Evolutionary conservation across 2,113 vertebrate species (phyloP).

Genomic region (Oxygymnocypris stewartii): DNA sequence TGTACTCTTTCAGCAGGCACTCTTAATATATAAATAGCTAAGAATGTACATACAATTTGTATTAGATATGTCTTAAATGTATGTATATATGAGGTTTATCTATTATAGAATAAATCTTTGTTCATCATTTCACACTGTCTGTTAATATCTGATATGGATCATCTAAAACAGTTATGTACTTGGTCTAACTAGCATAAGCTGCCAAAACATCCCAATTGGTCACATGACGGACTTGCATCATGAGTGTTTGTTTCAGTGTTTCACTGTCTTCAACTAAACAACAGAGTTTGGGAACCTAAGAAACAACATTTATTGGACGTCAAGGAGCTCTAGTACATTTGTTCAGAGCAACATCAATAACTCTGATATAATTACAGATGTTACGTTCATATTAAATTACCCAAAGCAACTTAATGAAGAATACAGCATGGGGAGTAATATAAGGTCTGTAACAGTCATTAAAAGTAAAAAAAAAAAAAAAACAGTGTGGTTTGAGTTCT

Average conservation of each 20-base stretch:
- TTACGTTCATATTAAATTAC: slow-evolving; percentile 3
- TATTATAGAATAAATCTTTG: slow-evolving; percentile 41
- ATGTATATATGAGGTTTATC: slow-evolving; percentile 43
- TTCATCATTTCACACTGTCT: slow-evolving; percentile 28
- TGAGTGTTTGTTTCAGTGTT: slow-evolving; percentile 17
- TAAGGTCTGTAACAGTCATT: neutral
- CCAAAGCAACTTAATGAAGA: neutral
- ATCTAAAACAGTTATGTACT: slow-evolving; percentile 12
- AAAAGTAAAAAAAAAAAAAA: no score
- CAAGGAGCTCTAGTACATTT: neutral
- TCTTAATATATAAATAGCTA: slow-evolving; percentile 44
- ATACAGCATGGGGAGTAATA: neutral
- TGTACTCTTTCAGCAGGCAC: slow-evolving; percentile 13
- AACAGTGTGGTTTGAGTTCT: neutral
- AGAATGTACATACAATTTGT: slow-evolving; percentile 49
- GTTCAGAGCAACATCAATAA: neutral
- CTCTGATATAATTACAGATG: neutral
- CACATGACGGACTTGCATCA: slow-evolving; percentile 20
- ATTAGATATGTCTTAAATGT: slow-evolving; percentile 45
- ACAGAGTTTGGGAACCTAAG: neutral
- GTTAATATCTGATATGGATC: slow-evolving; percentile 20
- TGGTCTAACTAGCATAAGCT: slow-evolving; percentile 38
- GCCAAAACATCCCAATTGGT: slow-evolving; percentile 25
- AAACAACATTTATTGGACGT: slow-evolving; percentile 9
- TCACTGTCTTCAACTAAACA: slow-evolving; percentile 2